Evolutionary conservation across 2,797 vertebrate species (phyloP).

Genomic region (Oreochromis mossambicus): DNA sequence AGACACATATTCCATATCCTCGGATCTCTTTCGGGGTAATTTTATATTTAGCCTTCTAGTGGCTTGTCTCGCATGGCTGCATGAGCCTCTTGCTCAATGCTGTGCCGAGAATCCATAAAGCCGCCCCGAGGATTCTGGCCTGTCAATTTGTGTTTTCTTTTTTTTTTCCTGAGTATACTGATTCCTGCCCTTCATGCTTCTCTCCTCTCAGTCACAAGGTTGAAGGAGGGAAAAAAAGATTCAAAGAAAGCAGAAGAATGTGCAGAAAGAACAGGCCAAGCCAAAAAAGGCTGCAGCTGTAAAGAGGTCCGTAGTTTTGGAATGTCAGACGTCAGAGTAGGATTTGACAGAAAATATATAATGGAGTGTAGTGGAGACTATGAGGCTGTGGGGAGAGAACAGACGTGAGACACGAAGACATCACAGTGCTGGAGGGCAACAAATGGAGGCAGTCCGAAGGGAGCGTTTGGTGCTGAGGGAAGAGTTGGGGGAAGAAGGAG

Average conservation of each 20-base stretch:
- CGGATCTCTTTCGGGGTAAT: slow-evolving; percentile 49
- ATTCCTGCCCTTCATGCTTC: slow-evolving; percentile 56
- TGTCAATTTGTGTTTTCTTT: slow-evolving; percentile 51
- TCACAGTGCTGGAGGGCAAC: slow-evolving; percentile 33
- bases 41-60: slow-evolving; percentile 67
- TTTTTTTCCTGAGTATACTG: slow-evolving; percentile 35
- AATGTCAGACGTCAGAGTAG: not conserved
- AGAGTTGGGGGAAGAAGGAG: not conserved
- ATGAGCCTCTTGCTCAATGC: slow-evolving; percentile 47
- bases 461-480: not conserved
- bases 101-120: slow-evolving; percentile 62
- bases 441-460: slow-evolving; percentile 5
- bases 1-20: slow-evolving; percentile 54
- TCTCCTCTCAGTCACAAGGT: slow-evolving; percentile 22
- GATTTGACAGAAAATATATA: slow-evolving; percentile 27
- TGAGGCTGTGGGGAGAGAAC: not conserved
- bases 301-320: not conserved
- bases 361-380: not conserved
- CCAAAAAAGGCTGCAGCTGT: not conserved
- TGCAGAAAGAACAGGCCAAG: not conserved
- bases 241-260: not conserved
- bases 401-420: slow-evolving; percentile 1
- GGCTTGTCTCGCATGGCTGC: slow-evolving; percentile 59
- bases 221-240: not conserved
- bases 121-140: slow-evolving; percentile 42